Evolutionary conservation across 2,113 vertebrate genomes (phyloP).

Genomic region (Alligator mississippiensis): DNA sequence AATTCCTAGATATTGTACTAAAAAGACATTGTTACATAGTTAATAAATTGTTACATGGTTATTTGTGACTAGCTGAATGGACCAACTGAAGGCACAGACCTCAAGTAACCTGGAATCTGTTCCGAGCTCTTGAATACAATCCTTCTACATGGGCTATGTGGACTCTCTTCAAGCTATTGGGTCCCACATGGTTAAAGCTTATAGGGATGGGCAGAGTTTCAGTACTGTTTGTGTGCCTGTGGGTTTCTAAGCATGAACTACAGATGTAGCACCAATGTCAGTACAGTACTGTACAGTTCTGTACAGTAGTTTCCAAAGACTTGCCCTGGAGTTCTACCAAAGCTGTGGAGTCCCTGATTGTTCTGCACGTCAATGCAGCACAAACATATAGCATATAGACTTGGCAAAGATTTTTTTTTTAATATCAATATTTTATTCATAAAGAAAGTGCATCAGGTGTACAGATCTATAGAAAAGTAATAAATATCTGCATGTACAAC

Average conservation of each 20-base stretch:
- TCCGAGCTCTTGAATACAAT: background rate
- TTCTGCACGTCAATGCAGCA: background rate
- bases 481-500: background rate
- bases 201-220: background rate
- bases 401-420: background rate
- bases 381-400: background rate
- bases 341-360: background rate
- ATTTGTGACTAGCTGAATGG: background rate
- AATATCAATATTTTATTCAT: background rate
- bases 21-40: background rate
- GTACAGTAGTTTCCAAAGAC: background rate
- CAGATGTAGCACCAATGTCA: background rate
- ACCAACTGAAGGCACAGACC: background rate
- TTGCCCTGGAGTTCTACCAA: background rate
- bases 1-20: background rate
- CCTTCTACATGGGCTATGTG: background rate
- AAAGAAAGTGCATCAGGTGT: background rate
- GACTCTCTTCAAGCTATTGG: background rate
- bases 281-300: background rate
- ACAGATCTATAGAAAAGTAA: background rate
- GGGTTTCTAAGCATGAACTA: background rate
- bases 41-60: background rate
- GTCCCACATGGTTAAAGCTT: background rate
- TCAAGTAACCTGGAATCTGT: background rate
- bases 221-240: background rate